These are phyloP conservation scores for Drosophila maculinotata DNA, from an alignment of 2,888 invertebrate species.

Conservation along the genomic window DNA sequence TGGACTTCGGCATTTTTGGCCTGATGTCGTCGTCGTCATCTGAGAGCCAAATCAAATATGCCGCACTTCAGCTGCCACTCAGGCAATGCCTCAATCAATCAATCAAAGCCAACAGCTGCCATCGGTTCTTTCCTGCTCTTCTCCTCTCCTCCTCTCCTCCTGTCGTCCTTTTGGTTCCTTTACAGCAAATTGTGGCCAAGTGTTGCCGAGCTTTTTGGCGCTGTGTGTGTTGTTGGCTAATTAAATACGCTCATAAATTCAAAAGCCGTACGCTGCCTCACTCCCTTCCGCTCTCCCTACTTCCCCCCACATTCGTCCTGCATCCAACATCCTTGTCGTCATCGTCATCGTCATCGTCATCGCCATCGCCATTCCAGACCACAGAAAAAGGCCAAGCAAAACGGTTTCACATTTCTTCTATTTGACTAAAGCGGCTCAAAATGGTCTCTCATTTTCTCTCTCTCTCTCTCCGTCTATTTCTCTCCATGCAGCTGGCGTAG, in stretches of 20 bases:
- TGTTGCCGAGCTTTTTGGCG: conserved; percentile 34
- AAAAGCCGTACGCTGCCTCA: conserved; percentile 52
- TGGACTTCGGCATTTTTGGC: conserved; percentile 29
- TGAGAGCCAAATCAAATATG: conserved; percentile 70
- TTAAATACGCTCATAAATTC: conserved; percentile 79
- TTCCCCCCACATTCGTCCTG: neutral
- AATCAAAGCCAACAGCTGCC: conserved; percentile 72
- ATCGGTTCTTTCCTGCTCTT: conserved; percentile 18
- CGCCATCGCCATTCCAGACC: conserved; percentile 27
- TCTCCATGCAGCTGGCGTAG: neutral
- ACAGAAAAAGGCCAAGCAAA: conserved; percentile 46
- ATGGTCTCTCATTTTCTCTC: neutral
- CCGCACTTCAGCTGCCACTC: conserved; percentile 77
- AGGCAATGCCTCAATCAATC: conserved; percentile 78
- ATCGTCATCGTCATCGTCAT: conserved; percentile 6
- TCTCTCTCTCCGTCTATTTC: neutral
- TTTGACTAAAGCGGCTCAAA: conserved; percentile 47
- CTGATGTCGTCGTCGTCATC: conserved; percentile 11
- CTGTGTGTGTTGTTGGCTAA: conserved; percentile 57
- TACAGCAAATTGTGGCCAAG: conserved; percentile 50
- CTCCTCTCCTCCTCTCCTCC: neutral
- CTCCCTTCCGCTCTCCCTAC: neutral
- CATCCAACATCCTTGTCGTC: neutral
- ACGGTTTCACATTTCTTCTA: conserved; percentile 41
- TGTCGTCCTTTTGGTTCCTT: conserved; percentile 3